phyloP scores from a whole-genome alignment of 2,888 invertebrate genomes.

The Eupithecia dodoneata region DNA sequence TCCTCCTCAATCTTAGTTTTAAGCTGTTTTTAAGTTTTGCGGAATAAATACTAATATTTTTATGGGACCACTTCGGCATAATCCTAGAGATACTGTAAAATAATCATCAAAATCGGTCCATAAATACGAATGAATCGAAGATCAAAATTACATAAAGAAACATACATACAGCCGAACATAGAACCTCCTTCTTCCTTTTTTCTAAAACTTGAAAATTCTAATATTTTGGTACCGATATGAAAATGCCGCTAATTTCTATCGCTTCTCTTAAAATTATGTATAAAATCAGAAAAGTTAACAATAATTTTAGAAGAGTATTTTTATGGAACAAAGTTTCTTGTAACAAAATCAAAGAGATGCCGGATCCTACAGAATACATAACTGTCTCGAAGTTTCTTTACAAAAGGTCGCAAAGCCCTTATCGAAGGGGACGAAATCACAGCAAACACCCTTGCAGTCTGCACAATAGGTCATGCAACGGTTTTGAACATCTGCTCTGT shows the following conservation, averaged over 20 bases:
- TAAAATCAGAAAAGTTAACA: not conserved
- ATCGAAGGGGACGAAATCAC: conserved; percentile 75
- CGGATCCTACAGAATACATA: conserved; percentile 2
- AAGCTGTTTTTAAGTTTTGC: too few species aligned
- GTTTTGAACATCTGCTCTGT: conserved; percentile 78
- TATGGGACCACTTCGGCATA: too few species aligned
- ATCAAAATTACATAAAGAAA: too few species aligned
- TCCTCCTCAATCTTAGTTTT: too few species aligned
- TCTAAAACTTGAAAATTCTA: not conserved
- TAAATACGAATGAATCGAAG: too few species aligned
- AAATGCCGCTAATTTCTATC: not conserved
- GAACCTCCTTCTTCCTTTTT: too few species aligned
- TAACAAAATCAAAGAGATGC: not conserved
- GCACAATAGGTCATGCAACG: conserved; percentile 79
- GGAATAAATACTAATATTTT: too few species aligned
- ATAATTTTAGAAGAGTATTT: not conserved
- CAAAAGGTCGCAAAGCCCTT: conserved; percentile 40
- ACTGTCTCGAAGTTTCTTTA: conserved; percentile 36
- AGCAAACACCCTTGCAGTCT: conserved; percentile 65
- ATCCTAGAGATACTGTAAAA: too few species aligned
- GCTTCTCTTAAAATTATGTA: not conserved
- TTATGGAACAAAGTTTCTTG: not conserved
- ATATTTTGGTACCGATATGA: not conserved
- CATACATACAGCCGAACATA: too few species aligned
- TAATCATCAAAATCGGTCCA: too few species aligned